Base-by-base conservation (phyloP, 2,113 vertebrate species). In the Perca schrenkii region DNA sequence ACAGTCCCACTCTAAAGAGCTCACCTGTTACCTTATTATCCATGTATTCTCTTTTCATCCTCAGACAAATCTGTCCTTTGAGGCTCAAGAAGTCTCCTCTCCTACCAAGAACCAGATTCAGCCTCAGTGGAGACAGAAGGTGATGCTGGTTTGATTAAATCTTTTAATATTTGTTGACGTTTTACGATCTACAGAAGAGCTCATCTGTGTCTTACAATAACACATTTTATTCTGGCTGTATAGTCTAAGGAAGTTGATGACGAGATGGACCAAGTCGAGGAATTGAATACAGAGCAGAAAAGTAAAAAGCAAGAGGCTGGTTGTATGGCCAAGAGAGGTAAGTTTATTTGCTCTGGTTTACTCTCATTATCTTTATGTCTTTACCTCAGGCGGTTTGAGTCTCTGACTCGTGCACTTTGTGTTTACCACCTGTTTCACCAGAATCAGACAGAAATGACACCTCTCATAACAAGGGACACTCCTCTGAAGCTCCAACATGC, bases 31-130 rank as follows among this genome's bases (percentile, higher is more conserved):
- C n/a, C 4, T 66, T 8, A 7, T 34, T 12, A 17, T 70, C 52
- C 34, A 2, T 81, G 16, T 67, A 1, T 64, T 64, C 15, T 73
- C 4, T 72, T 56, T 50, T 56, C 12, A 21, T 80, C 77, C 28
- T 49, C 91, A 96, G 96, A 95, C 87, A 7, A 95, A 85, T 76
- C 81, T 88, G 66, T 95, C 94, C 34, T 96, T 94, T 43, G 95
- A 96, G 77, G 95, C 94, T 8, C 95, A 95, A 62, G 95, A 95
- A 83, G 92, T 96, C 63, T 82, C 84, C 2, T 88, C 92, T 50
- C 80, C 92, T 2, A 76, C 84, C 25, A 87, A 87, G 52, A 82
- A 34, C 63, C 87, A 43, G 57, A 53, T 36, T 82, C 88, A 85
- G 65, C 86, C 89, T 62, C 90, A 84, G 43, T 92, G 88, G 90